Percentiles rank a stretch among this genome's conserved stretches.
phyloP scores from a whole-genome alignment of 1,140 invertebrate species.

The Hestina assimilis region DNA sequence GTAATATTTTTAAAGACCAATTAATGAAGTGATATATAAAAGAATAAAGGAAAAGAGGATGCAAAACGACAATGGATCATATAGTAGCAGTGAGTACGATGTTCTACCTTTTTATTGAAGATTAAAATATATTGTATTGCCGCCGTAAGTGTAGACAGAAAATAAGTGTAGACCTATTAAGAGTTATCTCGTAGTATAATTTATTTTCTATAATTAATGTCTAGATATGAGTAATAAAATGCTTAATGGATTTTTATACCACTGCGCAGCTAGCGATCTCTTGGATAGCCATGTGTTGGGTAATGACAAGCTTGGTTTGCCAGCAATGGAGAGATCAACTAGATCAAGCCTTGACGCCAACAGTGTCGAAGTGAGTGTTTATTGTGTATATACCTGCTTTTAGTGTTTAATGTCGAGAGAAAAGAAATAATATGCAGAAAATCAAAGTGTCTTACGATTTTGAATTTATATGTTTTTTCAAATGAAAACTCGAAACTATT shows the following conservation, averaged over 20 bases:
- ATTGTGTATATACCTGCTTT: neutral
- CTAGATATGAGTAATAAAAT: constrained; percentile 68
- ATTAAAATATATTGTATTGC: constrained; percentile 25
- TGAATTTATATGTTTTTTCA: too few relatives aligned
- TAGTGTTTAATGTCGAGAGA: too few relatives aligned
- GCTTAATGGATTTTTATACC: constrained; percentile 62
- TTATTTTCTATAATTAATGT: constrained; percentile 55
- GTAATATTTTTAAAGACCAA: too few relatives aligned
- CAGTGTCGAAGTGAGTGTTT: constrained; percentile 70
- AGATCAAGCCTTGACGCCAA: constrained; percentile 66
- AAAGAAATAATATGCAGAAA: too few relatives aligned
- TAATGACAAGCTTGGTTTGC: constrained; percentile 56
- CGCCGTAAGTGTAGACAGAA: constrained; percentile 36
- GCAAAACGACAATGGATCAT: constrained; percentile 65
- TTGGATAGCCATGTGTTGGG: constrained; percentile 71
- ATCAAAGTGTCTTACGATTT: too few relatives aligned
- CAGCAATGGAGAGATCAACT: constrained; percentile 63
- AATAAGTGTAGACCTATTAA: constrained; percentile 40
- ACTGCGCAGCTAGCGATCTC: constrained; percentile 68
- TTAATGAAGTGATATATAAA: too few relatives aligned
- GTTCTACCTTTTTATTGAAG: neutral
- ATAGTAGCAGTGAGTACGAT: constrained; percentile 60
- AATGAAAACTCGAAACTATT: too few relatives aligned
- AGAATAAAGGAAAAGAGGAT: constrained; percentile 37
- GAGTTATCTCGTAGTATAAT: constrained; percentile 60